Evolutionary conservation across 2,113 vertebrate species (phyloP), one percentile per base, ranked within the genome.

Genomic region (Notechis scutatus): DNA sequence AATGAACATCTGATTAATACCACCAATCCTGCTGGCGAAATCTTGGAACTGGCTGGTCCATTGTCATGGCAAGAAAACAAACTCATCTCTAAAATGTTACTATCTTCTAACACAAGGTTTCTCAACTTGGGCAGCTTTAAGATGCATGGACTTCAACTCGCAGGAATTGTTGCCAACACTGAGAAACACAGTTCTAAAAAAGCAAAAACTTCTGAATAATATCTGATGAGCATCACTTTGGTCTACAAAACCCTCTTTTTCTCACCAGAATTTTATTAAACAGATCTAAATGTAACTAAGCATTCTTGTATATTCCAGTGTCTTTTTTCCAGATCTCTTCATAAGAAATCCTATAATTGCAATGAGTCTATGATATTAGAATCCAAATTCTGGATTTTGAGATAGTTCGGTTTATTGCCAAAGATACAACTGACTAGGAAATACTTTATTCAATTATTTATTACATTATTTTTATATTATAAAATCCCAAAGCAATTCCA

Each of bases 371-470:
- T 81, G 74, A 81, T 20, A 9, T 18, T 81, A 81, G 14, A 69
- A 69, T 69, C 42, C 34, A 21, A 59, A 52, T 88, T 88, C 45
- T 50, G 52, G 15, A 54, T 88, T 20, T 88, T 54, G 74, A 42
- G 34, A 81, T 20, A 3, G 18, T 81, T 34, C 7, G 1, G 69
- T 39, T 39, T 81, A 81, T 81, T 81, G 74, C 20, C 34, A 21
- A 81, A 39, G 69, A 81, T 3, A 20, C 69, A 81, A 4, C 69
- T 42, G 34, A 81, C 34, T 18, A 34, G 18, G 34, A 39, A 39
- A 20, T 39, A 81, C 34, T 94, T 92, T 93, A 87, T 93, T 93
- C 93, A 92, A 91, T 91, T 90, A 74, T 89, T 95, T 96, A 86
- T 93, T 92, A 52, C 85, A 0, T 0, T 61, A 87, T 95, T 94